Conservation (phyloP, 2,113 vertebrate genomes). For the Chaetorhynchus papuensis region DNA sequence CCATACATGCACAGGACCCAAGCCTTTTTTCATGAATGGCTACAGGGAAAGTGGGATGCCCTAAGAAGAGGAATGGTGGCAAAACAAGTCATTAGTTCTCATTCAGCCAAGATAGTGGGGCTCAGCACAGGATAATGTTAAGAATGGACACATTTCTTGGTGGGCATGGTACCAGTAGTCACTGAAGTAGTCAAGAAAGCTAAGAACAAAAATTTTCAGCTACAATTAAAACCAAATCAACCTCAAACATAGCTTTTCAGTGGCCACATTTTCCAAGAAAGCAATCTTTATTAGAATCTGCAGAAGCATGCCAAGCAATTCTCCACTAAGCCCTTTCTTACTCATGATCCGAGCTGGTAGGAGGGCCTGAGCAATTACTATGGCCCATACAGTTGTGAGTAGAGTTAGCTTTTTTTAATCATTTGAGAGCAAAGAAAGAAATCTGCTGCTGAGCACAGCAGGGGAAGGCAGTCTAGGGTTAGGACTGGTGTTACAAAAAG, state of each 20-base stretch:
- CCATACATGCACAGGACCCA: neutral
- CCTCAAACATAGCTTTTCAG: neutral
- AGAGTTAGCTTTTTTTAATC: neutral
- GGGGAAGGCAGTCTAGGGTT: neutral
- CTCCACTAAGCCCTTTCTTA: neutral
- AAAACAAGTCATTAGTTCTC: neutral
- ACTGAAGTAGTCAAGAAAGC: neutral
- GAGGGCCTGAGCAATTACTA: neutral
- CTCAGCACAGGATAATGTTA: neutral
- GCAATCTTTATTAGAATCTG: neutral
- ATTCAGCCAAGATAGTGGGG: neutral
- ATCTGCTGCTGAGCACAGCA: conserved; percentile 3
- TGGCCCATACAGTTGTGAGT: neutral
- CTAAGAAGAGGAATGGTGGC: neutral
- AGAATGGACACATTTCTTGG: neutral
- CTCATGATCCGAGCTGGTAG: neutral
- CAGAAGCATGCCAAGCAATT: neutral
- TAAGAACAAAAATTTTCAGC: neutral
- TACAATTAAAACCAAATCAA: neutral
- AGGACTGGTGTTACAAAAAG: neutral
- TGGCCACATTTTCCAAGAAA: neutral
- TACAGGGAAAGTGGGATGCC: neutral
- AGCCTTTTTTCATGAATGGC: neutral
- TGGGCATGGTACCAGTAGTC: neutral
- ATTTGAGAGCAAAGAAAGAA: neutral